Evolutionary conservation across 2,113 vertebrate species (phyloP).

Genomic region (Eolophus roseicapilla): DNA sequence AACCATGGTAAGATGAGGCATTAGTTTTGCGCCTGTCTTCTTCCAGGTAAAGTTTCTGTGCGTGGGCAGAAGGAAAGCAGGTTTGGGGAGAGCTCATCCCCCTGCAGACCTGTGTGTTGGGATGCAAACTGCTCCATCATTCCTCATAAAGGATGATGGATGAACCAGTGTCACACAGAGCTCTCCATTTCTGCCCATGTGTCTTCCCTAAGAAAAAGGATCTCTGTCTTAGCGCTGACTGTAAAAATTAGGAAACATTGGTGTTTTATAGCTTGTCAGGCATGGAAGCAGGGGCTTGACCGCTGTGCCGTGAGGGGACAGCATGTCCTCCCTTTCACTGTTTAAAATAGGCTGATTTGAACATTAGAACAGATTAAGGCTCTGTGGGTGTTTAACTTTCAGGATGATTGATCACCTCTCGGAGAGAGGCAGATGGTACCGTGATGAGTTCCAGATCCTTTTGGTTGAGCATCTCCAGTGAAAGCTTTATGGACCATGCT

Average conservation of each 20-base stretch:
- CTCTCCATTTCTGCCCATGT: not conserved
- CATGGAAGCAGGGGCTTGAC: not conserved
- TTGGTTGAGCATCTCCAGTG: conserved; percentile 35
- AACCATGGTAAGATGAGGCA: not conserved
- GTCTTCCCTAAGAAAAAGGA: not conserved
- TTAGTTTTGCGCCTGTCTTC: not conserved
- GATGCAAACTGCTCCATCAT: not conserved
- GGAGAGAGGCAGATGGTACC: conserved; percentile 49
- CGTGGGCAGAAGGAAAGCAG: not conserved
- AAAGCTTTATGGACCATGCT: conserved; percentile 12
- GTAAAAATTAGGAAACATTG: not conserved
- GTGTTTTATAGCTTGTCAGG: not conserved
- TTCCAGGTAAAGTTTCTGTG: not conserved
- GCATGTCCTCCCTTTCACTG: not conserved
- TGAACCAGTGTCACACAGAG: not conserved
- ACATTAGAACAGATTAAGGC: not conserved
- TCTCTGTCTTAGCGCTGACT: not conserved
- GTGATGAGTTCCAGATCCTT: conserved; percentile 51
- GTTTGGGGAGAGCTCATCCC: not conserved
- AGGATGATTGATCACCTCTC: conserved; percentile 54
- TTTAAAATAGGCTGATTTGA: conserved; percentile 26
- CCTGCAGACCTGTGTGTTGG: rapidly evolving
- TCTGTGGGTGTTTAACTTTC: conserved; percentile 53
- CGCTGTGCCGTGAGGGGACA: not conserved
- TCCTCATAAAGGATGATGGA: rapidly evolving